Conservation (phyloP, 2,797 vertebrate species). For the Podarcis siculus region DNA sequence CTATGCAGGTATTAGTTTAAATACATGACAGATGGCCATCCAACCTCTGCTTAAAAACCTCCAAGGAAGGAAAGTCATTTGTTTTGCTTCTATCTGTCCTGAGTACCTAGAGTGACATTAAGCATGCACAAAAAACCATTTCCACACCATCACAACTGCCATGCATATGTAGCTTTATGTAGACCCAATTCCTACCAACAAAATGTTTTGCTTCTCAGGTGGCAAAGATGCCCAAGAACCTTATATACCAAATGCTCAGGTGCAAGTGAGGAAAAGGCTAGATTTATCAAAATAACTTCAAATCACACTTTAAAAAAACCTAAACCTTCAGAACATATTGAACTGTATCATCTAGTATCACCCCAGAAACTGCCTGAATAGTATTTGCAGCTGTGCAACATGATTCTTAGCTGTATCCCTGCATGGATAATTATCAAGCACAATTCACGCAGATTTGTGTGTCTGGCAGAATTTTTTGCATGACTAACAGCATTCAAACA, state of each 20-base stretch:
- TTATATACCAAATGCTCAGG: not conserved
- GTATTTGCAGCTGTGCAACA: not conserved
- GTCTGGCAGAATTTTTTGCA: not conserved
- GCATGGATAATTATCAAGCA: too few species aligned
- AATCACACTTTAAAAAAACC: not conserved
- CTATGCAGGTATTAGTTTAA: too few species aligned
- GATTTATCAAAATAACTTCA: not conserved
- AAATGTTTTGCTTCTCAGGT: not conserved
- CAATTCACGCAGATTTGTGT: not conserved
- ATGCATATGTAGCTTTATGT: not conserved
- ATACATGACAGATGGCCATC: too few species aligned
- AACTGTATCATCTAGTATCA: not conserved
- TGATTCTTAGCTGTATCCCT: not conserved
- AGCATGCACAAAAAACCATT: too few species aligned
- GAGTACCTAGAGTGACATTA: too few species aligned
- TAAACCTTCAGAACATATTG: not conserved
- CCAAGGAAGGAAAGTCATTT: too few species aligned
- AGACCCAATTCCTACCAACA: not conserved
- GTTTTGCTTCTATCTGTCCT: too few species aligned
- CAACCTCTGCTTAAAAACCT: too few species aligned
- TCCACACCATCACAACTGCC: not conserved
- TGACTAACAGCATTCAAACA: not conserved
- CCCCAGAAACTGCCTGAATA: not conserved
- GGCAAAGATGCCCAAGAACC: not conserved
- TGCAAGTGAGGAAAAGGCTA: not conserved